Conservation (phyloP, 2,888 invertebrate genomes). For the Ichneumoninae sp. region DNA sequence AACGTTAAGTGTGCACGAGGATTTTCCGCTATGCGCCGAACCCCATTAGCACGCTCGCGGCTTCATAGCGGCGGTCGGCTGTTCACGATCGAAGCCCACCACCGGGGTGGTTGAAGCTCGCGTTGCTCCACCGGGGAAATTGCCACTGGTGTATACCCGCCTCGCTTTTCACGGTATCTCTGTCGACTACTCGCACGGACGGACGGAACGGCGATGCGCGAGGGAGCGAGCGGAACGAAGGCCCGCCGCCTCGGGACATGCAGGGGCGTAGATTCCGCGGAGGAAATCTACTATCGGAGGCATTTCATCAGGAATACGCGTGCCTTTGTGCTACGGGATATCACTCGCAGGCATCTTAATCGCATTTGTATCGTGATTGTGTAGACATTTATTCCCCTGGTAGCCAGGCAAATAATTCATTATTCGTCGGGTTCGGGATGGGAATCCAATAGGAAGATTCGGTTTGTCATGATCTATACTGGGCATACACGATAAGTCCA, state of each 20-base stretch:
- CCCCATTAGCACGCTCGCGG: constrained; percentile 19
- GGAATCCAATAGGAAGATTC: neutral
- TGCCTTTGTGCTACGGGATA: neutral
- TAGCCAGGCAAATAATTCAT: neutral
- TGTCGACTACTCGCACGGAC: neutral
- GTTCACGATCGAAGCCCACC: constrained; percentile 7
- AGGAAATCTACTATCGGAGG: constrained; percentile 14
- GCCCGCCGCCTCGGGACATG: neutral
- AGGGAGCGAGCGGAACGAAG: neutral
- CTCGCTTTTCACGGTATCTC: constrained; percentile 8
- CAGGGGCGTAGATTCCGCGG: constrained; percentile 6
- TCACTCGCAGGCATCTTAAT: neutral
- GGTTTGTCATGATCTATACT: no score
- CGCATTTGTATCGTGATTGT: neutral
- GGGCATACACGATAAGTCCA: no score
- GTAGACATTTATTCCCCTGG: neutral
- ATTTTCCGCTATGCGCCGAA: constrained; percentile 23
- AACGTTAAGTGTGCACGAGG: constrained; percentile 39
- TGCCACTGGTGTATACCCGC: neutral
- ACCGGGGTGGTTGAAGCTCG: neutral
- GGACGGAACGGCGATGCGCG: neutral
- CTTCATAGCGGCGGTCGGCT: constrained; percentile 23
- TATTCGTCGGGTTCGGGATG: neutral
- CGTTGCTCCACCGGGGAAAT: constrained; percentile 7
- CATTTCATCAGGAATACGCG: constrained; percentile 15